A percentile compares a stretch with the other conserved stretches of the same genome.
These are phyloP conservation scores for Daboia siamensis DNA, from an alignment of 2,113 vertebrate species.

Conservation along the genomic window DNA sequence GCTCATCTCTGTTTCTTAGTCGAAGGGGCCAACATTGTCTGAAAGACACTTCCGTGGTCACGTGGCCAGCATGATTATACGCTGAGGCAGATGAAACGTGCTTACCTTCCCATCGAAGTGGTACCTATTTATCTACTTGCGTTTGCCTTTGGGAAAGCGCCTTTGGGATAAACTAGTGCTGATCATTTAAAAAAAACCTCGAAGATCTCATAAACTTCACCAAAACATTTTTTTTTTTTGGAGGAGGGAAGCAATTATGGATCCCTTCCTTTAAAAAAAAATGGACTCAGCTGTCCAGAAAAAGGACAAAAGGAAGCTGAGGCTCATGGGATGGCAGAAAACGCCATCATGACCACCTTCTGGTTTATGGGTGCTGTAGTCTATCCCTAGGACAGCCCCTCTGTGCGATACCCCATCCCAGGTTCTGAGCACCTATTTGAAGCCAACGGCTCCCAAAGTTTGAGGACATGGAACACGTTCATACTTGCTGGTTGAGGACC, in stretches of 20 bases:
- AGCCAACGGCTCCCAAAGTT: background rate
- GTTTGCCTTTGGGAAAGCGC: too few relatives aligned
- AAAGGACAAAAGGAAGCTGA: background rate
- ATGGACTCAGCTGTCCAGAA: background rate
- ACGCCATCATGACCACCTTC: background rate
- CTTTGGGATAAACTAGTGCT: too few relatives aligned
- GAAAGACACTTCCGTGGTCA: too few relatives aligned
- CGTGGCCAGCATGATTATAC: too few relatives aligned
- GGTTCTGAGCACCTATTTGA: background rate
- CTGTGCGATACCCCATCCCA: background rate
- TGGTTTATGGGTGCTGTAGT: background rate
- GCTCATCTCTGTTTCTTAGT: too few relatives aligned
- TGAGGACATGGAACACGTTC: background rate
- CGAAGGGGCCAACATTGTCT: too few relatives aligned
- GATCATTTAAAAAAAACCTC: background rate
- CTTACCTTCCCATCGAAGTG: too few relatives aligned
- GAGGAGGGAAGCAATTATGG: background rate
- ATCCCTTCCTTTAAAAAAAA: background rate
- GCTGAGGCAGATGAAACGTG: too few relatives aligned
- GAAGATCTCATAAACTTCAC: background rate
- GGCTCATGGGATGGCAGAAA: background rate
- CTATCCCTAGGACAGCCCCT: background rate
- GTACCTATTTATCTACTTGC: too few relatives aligned
- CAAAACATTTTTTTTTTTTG: background rate
- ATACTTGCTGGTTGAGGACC: constrained; percentile 97